Percentiles rank a stretch among this genome's conserved stretches.
These are phyloP conservation scores for Zonotrichia leucophrys DNA, from an alignment of 2,113 vertebrate genomes.

Conservation along the genomic window DNA sequence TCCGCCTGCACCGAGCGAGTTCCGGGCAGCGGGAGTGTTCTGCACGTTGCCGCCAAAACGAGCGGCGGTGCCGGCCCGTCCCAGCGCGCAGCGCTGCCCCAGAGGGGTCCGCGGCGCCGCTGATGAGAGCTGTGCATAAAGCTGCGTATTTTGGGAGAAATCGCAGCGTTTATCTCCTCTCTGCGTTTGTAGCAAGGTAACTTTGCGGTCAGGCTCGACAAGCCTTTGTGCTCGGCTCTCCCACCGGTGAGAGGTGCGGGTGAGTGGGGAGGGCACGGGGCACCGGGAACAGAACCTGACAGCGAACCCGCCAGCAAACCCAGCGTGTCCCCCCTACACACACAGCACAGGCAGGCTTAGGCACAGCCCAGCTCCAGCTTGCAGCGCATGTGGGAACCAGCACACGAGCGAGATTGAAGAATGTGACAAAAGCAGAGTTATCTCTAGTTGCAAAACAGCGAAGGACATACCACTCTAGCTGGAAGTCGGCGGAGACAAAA, in stretches of 20 bases:
- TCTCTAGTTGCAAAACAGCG: background rate
- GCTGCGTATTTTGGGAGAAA: rapidly evolving
- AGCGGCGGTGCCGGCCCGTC: background rate
- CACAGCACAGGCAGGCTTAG: background rate
- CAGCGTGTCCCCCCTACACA: background rate
- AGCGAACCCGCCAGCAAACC: background rate
- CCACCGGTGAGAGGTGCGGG: background rate
- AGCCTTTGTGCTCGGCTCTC: background rate
- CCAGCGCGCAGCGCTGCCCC: background rate
- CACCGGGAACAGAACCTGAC: background rate
- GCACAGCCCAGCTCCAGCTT: background rate
- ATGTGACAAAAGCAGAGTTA: background rate
- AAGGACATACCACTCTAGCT: background rate
- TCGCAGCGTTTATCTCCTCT: background rate
- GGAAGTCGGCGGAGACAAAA: background rate
- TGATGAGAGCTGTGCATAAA: background rate
- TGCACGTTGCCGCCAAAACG: background rate
- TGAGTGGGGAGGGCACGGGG: rapidly evolving
- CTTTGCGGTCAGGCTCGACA: rapidly evolving
- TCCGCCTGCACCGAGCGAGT: rapidly evolving
- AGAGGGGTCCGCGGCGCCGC: background rate
- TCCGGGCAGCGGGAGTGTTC: rapidly evolving
- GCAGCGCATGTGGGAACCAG: background rate
- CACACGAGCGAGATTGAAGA: background rate
- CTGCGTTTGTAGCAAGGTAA: rapidly evolving